phyloP scores from a whole-genome alignment of 2,113 vertebrate species.

The Manacus vitellinus region DNA sequence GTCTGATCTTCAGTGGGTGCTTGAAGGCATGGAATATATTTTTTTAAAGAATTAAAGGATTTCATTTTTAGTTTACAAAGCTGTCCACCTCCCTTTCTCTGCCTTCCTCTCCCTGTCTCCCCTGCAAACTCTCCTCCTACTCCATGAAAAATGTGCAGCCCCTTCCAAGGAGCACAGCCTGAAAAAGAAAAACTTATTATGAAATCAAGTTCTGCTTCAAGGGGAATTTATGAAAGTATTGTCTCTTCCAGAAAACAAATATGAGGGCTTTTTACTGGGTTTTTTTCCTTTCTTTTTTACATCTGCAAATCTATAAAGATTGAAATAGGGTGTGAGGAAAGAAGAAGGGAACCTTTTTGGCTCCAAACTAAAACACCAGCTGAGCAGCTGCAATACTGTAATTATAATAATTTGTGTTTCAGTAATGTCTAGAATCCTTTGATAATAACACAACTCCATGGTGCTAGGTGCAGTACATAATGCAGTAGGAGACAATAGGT shows the following conservation, averaged over 20 bases:
- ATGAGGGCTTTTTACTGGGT: background rate
- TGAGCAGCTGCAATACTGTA: slow-evolving; percentile 22
- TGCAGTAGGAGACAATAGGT: background rate
- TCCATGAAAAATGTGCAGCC: background rate
- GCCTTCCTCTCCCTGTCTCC: background rate
- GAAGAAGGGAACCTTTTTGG: background rate
- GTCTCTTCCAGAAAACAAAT: background rate
- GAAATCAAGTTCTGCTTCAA: background rate
- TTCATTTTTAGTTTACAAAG: background rate
- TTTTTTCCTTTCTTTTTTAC: background rate
- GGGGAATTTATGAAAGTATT: background rate
- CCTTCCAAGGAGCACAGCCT: background rate
- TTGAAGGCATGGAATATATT: background rate
- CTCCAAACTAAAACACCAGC: background rate
- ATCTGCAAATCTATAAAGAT: background rate
- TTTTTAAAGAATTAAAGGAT: background rate
- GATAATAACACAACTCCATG: background rate
- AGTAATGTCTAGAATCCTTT: background rate
- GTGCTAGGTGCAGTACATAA: background rate
- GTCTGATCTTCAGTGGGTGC: background rate
- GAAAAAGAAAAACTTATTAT: background rate
- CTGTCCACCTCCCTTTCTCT: background rate
- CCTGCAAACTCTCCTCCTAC: background rate
- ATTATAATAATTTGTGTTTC: slow-evolving; percentile 39
- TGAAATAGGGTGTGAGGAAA: background rate